These are phyloP conservation scores for Caenorhabditis latens DNA, from an alignment of 1,140 invertebrate species.

Conservation along the genomic window DNA sequence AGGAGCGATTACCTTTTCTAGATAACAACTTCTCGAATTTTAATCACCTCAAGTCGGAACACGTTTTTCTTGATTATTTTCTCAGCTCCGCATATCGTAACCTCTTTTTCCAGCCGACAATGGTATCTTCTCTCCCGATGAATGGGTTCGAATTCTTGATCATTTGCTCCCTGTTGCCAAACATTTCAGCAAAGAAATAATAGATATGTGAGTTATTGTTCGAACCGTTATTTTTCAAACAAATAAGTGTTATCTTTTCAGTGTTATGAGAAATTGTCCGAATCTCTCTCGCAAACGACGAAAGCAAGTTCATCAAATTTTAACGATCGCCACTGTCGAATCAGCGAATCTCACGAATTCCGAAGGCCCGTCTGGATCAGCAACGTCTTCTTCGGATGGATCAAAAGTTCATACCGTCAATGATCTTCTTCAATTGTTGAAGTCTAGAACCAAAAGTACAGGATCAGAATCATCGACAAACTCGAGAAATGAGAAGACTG, in stretches of 20 bases:
- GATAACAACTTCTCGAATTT: too few species aligned
- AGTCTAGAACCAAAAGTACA: background rate
- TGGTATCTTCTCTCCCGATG: slow-evolving; percentile 8
- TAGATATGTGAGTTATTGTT: slow-evolving; percentile 35
- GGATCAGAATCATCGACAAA: background rate
- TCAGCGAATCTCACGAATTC: background rate
- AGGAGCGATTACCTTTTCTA: background rate
- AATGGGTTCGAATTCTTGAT: slow-evolving; percentile 15
- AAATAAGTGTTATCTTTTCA: background rate
- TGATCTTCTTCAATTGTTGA: slow-evolving; percentile 26
- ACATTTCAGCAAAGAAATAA: background rate
- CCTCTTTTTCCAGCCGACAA: slow-evolving; percentile 12
- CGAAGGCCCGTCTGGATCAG: background rate
- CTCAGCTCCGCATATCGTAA: background rate
- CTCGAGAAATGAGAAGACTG: background rate
- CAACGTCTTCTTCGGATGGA: background rate
- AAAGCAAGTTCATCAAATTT: background rate
- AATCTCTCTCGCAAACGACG: slow-evolving; percentile 25
- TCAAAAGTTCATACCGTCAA: background rate
- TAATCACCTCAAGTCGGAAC: too few species aligned
- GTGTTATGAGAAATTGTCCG: slow-evolving; percentile 27
- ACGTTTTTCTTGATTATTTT: background rate
- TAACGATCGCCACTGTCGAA: background rate
- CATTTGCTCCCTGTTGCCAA: slow-evolving; percentile 19
- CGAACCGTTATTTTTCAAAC: background rate